Base-by-base conservation (phyloP, 23 tunicate species). In the Aplidium turbinatum region DNA sequence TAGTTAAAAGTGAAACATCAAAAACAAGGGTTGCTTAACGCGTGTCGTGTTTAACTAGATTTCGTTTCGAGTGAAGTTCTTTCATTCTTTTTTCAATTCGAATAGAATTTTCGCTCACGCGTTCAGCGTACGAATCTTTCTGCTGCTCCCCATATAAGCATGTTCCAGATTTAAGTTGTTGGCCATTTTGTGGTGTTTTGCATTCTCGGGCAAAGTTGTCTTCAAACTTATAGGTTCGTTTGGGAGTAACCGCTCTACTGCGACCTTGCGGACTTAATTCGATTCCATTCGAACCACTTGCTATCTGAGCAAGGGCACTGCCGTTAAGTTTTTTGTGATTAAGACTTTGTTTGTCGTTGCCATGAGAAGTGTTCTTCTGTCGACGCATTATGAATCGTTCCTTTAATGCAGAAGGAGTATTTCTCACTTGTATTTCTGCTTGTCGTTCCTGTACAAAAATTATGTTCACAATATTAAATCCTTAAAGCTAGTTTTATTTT, bases 321-420 rank as follows among this genome's bases (percentile, higher is more conserved):
- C n/a, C n/a, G n/a, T n/a, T n/a, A n/a, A n/a, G n/a, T n/a, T n/a
- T n/a, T n/a, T n/a, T n/a, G n/a, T n/a, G n/a, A n/a, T n/a, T n/a
- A n/a, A n/a, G n/a, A n/a, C n/a, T n/a, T n/a, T n/a, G n/a, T n/a
- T n/a, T n/a, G n/a, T n/a, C n/a, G n/a, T n/a, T n/a, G 21, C 21
- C 4, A 26, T 30, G 16, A 0, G 72, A 20, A 7, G 67, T 36
- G 11, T 78, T 73, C 25, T 57, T 75, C 26, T 47, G 53, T 76
- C 87, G 38, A n/a, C 68, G 51, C 54, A 76, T 70, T 56, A 88
- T 33, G 33, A 88, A 88, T 23, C 87, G 61, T 39, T 85, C 84
- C 51, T 88, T 88, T 55, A 88, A 58, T 0, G 87, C 87, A 0
- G 96, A 88, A 0, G 96, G 96, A 23, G 96, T 64, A 58, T 56